Evolutionary conservation across 2,113 vertebrate species (phyloP).

Genomic region (Pygoscelis antarcticus): DNA sequence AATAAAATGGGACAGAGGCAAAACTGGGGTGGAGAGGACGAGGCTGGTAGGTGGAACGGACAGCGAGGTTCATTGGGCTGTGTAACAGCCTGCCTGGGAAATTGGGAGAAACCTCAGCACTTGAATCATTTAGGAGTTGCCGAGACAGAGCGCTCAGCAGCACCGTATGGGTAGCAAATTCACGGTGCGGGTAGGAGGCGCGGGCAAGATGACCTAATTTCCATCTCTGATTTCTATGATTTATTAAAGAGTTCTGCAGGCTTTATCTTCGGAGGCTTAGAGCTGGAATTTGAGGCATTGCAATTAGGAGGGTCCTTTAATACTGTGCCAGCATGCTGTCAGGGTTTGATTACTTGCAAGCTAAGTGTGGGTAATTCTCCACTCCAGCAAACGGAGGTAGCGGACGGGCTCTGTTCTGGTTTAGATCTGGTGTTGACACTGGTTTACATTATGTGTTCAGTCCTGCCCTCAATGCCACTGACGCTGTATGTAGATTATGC

Average conservation of each 20-base stretch:
- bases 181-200: not conserved
- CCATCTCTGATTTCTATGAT: slow-evolving; percentile 42
- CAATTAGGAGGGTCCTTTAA: slow-evolving; percentile 23
- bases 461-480: not conserved
- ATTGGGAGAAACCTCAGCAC: not conserved
- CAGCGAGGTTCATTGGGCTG: not conserved
- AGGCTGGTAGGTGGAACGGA: not conserved
- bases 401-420: not conserved
- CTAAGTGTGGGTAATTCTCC: not conserved
- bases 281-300: slow-evolving; percentile 27
- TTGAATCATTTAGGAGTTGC: slow-evolving; percentile 52
- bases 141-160: not conserved
- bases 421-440: not conserved
- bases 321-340: not conserved
- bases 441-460: not conserved
- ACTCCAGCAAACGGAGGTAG: not conserved
- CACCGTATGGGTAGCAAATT: not conserved
- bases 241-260: slow-evolving; percentile 67
- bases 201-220: slow-evolving; percentile 59
- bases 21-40: not conserved
- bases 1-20: not conserved
- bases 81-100: not conserved
- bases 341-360: not conserved
- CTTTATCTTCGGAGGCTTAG: not conserved
- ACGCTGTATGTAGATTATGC: not conserved